Evolutionary conservation across 2,797 vertebrate genomes (phyloP).

Genomic region (Paramormyrops hopkinsi): DNA sequence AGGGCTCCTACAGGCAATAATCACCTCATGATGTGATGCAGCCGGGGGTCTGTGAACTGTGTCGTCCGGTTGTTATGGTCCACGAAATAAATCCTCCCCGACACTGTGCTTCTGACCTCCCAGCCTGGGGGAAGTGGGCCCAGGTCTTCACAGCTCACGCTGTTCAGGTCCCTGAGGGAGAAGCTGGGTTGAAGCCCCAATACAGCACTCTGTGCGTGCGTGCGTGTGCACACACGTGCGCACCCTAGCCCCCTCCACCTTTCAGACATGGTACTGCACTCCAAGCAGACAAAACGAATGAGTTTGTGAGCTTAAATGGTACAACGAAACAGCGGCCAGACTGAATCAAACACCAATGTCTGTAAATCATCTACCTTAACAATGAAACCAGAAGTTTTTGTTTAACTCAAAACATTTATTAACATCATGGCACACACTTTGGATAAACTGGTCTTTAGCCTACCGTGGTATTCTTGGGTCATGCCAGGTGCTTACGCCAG

Average conservation of each 20-base stretch:
- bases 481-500: slow-evolving; percentile 73
- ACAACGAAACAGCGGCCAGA: not conserved
- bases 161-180: slow-evolving; percentile 67
- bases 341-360: not conserved
- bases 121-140: slow-evolving; percentile 70
- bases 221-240: not conserved
- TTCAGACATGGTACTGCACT: not conserved
- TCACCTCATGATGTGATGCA: slow-evolving; percentile 27
- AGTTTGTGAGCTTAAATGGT: not conserved
- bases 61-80: slow-evolving; percentile 76
- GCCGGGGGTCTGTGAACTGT: slow-evolving; percentile 67
- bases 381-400: not conserved
- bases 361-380: not conserved
- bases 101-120: slow-evolving; percentile 73
- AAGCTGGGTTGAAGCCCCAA: not conserved
- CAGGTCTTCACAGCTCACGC: slow-evolving; percentile 72
- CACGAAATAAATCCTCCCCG: slow-evolving; percentile 76
- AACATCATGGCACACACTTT: not conserved
- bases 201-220: not conserved
- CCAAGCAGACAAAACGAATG: not conserved
- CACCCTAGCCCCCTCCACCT: not conserved
- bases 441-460: not conserved
- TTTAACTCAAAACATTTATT: not conserved
- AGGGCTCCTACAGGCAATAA: not conserved
- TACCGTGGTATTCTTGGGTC: slow-evolving; percentile 74